Percentiles rank a stretch among this genome's conserved stretches.
phyloP scores from a whole-genome alignment of 2,888 invertebrate genomes.

The Epiperipatus broadwayi region DNA sequence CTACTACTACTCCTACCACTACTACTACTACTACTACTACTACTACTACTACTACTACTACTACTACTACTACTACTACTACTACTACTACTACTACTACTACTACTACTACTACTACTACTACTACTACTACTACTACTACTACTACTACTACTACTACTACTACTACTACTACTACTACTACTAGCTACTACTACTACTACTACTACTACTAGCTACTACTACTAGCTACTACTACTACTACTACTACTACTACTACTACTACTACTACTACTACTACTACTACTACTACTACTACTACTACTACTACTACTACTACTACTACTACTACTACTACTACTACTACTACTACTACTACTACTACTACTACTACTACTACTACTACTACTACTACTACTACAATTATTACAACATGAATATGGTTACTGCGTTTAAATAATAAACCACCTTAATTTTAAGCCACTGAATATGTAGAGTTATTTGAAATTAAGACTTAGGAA shows the following conservation, averaged over 20 bases:
- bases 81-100: slow-evolving; percentile 3
- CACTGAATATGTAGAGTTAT: too few relatives aligned
- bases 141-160: slow-evolving; percentile 3
- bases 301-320: slow-evolving; percentile 3
- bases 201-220: slow-evolving; percentile 3
- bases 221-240: slow-evolving; percentile 3
- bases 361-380: slow-evolving; percentile 3
- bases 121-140: slow-evolving; percentile 3
- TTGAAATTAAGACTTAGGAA: too few relatives aligned
- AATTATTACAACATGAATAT: too few relatives aligned
- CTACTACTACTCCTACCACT: too few relatives aligned
- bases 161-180: slow-evolving; percentile 3
- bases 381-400: slow-evolving; percentile 3
- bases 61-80: slow-evolving; percentile 3
- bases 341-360: slow-evolving; percentile 3
- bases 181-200: slow-evolving; percentile 3
- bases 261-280: slow-evolving; percentile 3
- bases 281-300: slow-evolving; percentile 3
- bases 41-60: slow-evolving; percentile 3
- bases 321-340: slow-evolving; percentile 3
- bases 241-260: slow-evolving; percentile 3
- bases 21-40: too few relatives aligned
- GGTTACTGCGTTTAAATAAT: too few relatives aligned
- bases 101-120: slow-evolving; percentile 3
- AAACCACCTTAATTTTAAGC: too few relatives aligned